Base-by-base conservation (phyloP, 2,113 vertebrate genomes). In the Nesoenas mayeri region DNA sequence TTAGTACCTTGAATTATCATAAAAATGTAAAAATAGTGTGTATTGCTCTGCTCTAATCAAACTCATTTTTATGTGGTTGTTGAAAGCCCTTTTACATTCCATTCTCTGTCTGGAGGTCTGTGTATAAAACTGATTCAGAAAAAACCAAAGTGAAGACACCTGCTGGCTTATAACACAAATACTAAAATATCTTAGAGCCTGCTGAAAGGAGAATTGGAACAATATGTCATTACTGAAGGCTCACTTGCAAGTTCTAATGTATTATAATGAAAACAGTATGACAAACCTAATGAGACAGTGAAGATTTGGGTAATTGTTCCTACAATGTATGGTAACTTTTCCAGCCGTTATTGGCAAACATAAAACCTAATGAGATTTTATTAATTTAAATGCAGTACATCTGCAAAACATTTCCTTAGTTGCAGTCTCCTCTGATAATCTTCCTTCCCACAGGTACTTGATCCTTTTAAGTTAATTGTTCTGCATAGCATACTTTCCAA, bases 231-330 rank as follows among this genome's bases (percentile, higher is more conserved):
- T 98, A 98, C 98, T 98, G 98, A 98, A 98, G 97, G 98, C 97
- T 98, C 98, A 97, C 98, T 99, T 99, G 98, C 98, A 99, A 98
- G 98, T 98, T 98, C 97, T 98, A 98, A 96, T 98, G 98, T 98
- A 98, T 98, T 98, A 98, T 99, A 99, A 99, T 99, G 98, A 98
- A 98, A 99, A 99, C 98, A 99, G 98, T 98, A 98, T 99, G 99
- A 98, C 98, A 98, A 98, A 98, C 97, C 98, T 99, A 98, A 99
- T 98, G 98, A 98, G 98, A 98, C 97, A 98, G 98, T 98, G 98
- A 98, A 98, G 96, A 98, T 98, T 98, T 96, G 97, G 98, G 97
- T 98, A 98, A 97, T 98, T 96, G 97, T 97, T 97, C 96, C 97
- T 97, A 97, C 97, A 98, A 98, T 96, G 97, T 98, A 98, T 97